Percentiles rank a stretch among this genome's conserved stretches.
Conservation (phyloP, 2,113 vertebrate species). For the Collichthys lucidus region DNA sequence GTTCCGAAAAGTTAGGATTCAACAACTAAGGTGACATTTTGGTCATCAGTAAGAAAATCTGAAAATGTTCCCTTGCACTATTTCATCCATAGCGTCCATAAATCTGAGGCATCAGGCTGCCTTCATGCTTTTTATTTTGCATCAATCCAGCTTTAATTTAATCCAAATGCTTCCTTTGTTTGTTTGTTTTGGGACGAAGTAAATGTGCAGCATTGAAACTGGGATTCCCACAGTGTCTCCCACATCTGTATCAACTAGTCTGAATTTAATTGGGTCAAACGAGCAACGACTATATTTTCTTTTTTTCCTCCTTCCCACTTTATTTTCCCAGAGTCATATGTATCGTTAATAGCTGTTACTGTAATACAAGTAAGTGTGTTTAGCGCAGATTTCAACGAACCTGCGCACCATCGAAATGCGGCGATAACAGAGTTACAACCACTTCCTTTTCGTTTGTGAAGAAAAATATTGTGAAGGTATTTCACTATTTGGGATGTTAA, state of each 20-base stretch:
- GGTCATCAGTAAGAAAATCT: conserved; percentile 5
- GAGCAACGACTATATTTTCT: neutral
- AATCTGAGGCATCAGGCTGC: neutral
- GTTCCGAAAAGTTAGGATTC: neutral
- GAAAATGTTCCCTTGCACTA: too few species aligned
- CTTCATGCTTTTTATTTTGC: neutral
- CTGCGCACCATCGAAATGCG: conserved; percentile 73
- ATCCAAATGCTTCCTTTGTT: neutral
- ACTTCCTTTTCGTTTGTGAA: conserved; percentile 52
- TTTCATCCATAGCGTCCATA: neutral
- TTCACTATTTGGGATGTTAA: conserved; percentile 57
- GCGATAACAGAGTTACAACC: conserved; percentile 60
- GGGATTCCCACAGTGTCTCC: conserved; percentile 49
- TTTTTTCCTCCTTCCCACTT: conserved; percentile 26
- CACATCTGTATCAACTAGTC: conserved; percentile 14
- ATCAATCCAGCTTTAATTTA: neutral
- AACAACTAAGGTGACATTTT: neutral
- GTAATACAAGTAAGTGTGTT: conserved; percentile 48
- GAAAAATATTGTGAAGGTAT: conserved; percentile 61
- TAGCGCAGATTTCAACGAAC: conserved; percentile 54
- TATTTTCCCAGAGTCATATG: conserved; percentile 47
- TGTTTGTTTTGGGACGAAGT: neutral
- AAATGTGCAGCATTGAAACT: conserved; percentile 6
- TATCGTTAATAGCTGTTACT: conserved; percentile 38
- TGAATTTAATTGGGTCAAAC: conserved; percentile 53